Percentiles rank a stretch among this genome's conserved stretches.
These are phyloP conservation scores for Nephila pilipes DNA, from an alignment of 1,140 invertebrate genomes.

Conservation along the genomic window DNA sequence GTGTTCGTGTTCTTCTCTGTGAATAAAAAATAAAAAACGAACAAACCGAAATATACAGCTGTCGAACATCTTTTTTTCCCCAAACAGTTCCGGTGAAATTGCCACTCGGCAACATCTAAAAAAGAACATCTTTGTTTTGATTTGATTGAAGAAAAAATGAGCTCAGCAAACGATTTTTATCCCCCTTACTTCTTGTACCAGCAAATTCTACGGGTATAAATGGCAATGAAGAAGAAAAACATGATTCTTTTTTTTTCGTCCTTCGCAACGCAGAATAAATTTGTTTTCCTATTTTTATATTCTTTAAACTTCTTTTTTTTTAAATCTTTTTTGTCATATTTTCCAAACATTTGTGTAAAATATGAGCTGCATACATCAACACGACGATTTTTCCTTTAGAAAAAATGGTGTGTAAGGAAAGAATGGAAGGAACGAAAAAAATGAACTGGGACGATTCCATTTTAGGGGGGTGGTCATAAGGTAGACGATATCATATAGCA, in stretches of 20 bases:
- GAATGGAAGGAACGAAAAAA: not conserved
- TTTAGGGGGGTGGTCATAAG: constrained; percentile 44
- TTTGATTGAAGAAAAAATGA: constrained; percentile 55
- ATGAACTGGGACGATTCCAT: constrained; percentile 30
- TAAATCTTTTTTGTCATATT: constrained; percentile 19
- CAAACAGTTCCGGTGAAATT: constrained; percentile 11
- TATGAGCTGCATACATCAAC: constrained; percentile 64
- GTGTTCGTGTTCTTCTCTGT: constrained; percentile 26
- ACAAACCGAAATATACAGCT: constrained; percentile 10
- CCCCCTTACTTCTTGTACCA: not conserved
- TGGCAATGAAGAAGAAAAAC: constrained; percentile 59
- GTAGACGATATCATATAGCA: constrained; percentile 56
- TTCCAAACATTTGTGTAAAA: constrained; percentile 56
- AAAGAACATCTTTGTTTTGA: constrained; percentile 10
- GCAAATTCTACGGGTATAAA: constrained; percentile 12
- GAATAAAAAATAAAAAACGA: not conserved
- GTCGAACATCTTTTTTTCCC: not conserved
- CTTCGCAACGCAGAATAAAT: not conserved
- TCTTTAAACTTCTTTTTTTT: not conserved
- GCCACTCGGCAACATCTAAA: constrained; percentile 48
- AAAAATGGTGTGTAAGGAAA: not conserved
- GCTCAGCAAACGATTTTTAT: constrained; percentile 40
- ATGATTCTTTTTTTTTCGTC: constrained; percentile 23
- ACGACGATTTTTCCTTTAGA: constrained; percentile 7
- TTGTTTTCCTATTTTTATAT: not conserved